phyloP scores from a whole-genome alignment of 2,888 invertebrate species.

The Xestobium rufovillosum region DNA sequence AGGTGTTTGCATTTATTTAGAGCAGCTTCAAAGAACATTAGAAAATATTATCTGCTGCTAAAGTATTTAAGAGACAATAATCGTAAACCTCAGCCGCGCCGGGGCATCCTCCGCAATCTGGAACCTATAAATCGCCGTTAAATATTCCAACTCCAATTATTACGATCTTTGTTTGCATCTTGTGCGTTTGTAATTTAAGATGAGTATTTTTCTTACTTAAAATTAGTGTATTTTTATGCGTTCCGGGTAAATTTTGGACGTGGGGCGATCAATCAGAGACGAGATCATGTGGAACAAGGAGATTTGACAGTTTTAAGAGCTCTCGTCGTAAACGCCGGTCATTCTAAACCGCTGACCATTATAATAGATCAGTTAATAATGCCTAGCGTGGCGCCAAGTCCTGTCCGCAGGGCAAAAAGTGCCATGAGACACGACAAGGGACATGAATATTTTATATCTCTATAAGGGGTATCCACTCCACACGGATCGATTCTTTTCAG shows the following conservation, averaged over 20 bases:
- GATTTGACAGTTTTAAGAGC: background rate
- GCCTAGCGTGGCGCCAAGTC: background rate
- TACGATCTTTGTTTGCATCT: background rate
- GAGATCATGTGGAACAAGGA: conserved; percentile 1
- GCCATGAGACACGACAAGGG: too few species aligned
- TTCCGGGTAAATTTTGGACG: too few species aligned
- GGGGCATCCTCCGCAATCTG: background rate
- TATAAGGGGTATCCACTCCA: too few species aligned
- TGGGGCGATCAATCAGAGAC: background rate
- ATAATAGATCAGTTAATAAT: background rate
- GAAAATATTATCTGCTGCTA: conserved; percentile 5
- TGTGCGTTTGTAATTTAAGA: too few species aligned
- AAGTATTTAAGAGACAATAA: conserved; percentile 24
- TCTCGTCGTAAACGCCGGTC: too few species aligned
- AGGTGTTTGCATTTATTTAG: background rate
- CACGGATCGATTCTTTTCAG: too few species aligned
- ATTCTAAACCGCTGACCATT: conserved; percentile 2
- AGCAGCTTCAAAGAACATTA: background rate
- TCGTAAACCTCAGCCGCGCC: conserved; percentile 30
- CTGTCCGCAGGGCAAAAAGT: too few species aligned
- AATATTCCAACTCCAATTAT: background rate
- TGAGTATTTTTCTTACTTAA: too few species aligned
- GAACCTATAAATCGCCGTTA: background rate
- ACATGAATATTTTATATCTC: too few species aligned
- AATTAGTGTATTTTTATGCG: too few species aligned